Percentiles rank a stretch among this genome's conserved stretches.
Evolutionary conservation across 2,113 vertebrate species (phyloP).

Genomic region (Rhodinocichla rosea): DNA sequence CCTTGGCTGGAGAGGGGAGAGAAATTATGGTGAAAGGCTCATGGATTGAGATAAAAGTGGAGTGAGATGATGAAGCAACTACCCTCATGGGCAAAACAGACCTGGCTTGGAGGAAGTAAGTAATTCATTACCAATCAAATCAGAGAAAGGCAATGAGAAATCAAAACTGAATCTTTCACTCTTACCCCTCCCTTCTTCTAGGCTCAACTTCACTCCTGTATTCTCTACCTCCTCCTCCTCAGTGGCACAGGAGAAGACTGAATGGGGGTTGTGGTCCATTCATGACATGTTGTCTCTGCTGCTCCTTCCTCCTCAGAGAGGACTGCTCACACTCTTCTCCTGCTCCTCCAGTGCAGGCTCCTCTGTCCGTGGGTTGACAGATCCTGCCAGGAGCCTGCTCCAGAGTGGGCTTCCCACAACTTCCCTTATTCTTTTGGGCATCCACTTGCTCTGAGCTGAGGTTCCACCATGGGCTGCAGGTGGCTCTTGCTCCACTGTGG

Average conservation of each 20-base stretch:
- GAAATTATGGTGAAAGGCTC: background rate
- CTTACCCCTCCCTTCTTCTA: background rate
- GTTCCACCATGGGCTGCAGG: background rate
- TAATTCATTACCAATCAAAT: background rate
- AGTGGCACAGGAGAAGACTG: background rate
- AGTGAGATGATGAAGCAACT: background rate
- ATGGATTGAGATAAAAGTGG: background rate
- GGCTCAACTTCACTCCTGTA: background rate
- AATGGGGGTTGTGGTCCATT: background rate
- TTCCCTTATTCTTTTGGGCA: background rate
- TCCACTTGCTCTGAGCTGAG: background rate
- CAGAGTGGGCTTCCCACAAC: background rate
- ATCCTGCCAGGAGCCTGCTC: background rate
- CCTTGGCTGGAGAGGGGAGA: background rate
- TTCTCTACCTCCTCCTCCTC: background rate
- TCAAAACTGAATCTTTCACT: background rate
- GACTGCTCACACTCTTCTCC: background rate
- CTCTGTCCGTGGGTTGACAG: background rate
- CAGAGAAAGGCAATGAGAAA: background rate
- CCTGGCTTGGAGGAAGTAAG: background rate
- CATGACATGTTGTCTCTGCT: background rate
- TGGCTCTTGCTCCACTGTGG: rapidly evolving
- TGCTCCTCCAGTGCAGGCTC: background rate
- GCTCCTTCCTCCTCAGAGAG: background rate
- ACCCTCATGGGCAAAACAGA: background rate